Base-by-base conservation (phyloP, 2,113 vertebrate genomes). In the Ameiurus melas region DNA sequence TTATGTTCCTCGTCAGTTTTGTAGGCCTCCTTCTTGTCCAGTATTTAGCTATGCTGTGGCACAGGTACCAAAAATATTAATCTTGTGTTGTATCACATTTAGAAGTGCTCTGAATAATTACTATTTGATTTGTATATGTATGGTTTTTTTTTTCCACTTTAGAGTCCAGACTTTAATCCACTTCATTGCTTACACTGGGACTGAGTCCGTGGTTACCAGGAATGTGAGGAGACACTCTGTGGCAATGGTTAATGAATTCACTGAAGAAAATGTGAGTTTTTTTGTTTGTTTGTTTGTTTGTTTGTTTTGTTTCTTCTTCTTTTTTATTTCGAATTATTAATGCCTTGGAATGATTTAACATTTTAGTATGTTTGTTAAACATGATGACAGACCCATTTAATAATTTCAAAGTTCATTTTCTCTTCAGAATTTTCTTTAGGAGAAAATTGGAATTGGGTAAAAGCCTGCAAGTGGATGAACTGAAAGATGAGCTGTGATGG, bases 11-110 rank as follows among this genome's bases (percentile, higher is more conserved):
- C n/a, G 2, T 88, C 8, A 53, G 87, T 30, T 88, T 88, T 53
- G 87, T 68, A 17, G 4, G 36, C n/a, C 68, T 88, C 58, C 70
- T 88, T 60, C 0, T 88, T 47, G 25, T 88, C n/a, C 87, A 88
- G 57, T 88, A 84, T 84, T 25, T 77, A 5, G 87, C 87, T 27
- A 88, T n/a, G n/a, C 55, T 80, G 0, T 94, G 90, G 84, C 93
- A 94, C 92, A 94, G 94, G 94, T 95, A 66, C 92, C 9, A 78
- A 39, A n/a, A 62, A 60, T 5, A 22, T 60, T 4, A 22, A 82
- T 60, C 19, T 82, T 39, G 10, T 39, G 22, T 20, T 39, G 57
- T 43, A 62, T 16, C 12, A 14, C 20, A 83, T 62, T 62, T 39
- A 4, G 58, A 60, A 3, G 33, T 17, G 16, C 14, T 25, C 25